Evolutionary conservation across 1,140 invertebrate genomes (phyloP).

Genomic region (Pogonomyrmex barbatus): DNA sequence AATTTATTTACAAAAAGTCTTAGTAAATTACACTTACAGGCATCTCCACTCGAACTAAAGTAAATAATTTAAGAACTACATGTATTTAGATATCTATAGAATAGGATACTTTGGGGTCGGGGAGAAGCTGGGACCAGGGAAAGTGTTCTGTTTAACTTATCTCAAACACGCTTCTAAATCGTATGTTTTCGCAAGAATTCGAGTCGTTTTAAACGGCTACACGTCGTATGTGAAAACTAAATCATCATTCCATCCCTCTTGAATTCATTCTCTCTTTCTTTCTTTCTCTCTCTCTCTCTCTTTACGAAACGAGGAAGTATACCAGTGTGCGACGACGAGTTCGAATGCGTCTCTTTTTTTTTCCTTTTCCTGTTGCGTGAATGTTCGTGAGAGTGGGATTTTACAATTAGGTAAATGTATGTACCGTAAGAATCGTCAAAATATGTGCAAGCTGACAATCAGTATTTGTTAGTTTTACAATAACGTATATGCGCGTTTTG

Average conservation of each 20-base stretch:
- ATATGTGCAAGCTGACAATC: conserved; percentile 77
- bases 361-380: conserved; percentile 36
- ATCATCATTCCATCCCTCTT: conserved; percentile 37
- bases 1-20: conserved; percentile 87
- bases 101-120: conserved; percentile 85
- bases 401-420: conserved; percentile 77
- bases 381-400: conserved; percentile 60
- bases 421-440: conserved; percentile 73
- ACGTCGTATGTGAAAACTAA: conserved; percentile 60
- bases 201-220: conserved; percentile 55
- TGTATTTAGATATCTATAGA: conserved; percentile 86
- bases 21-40: conserved; percentile 86
- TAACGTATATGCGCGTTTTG: conserved; percentile 73
- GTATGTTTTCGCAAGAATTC: conserved; percentile 51
- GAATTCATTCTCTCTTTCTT: conserved; percentile 51
- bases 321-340: conserved; percentile 68
- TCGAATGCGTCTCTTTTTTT: conserved; percentile 55
- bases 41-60: conserved; percentile 86
- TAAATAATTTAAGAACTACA: conserved; percentile 86
- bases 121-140: conserved; percentile 84
- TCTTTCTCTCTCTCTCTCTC: conserved; percentile 36
- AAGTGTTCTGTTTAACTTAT: conserved; percentile 79
- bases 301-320: conserved; percentile 74
- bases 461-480: conserved; percentile 74
- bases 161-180: conserved; percentile 57